Evolutionary conservation across 2,797 vertebrate species (phyloP), one percentile per base, ranked within the genome.

Genomic region (Fistularia commersonii): DNA sequence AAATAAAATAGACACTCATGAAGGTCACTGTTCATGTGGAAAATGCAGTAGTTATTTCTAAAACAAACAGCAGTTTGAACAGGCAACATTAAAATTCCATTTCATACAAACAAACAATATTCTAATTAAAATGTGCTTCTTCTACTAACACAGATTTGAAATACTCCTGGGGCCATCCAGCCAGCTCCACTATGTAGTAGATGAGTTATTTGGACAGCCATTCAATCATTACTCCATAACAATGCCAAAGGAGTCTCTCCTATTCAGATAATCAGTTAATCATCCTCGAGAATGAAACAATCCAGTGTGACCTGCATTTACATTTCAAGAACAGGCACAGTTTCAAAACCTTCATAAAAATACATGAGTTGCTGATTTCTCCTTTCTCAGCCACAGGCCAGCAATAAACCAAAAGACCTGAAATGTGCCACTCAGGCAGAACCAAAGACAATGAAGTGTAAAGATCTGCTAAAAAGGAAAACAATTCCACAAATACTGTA

Each of bases 21-120:
- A 23, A 2, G 4, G 23, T 23, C 23, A 23, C 23, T 23, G 23
- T 23, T 23, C 4, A 4, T 23, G 23, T 23, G 23, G 23, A 23
- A 23, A 23, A 23, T 2, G 23, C 23, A 23, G 23, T 23, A 23
- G 2, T 23, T 23, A 23, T 23, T 2, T 23, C n/a, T 32, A 73
- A 64, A 76, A 81, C 72, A 85, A 82, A 81, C 74, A 64, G 72
- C 67, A 86, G 84, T 74, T 76, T 60, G 38, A 55, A 78, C 31
- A 11, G 64, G 68, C 55, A n/a, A 44, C 57, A 51, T 42, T 66
- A 76, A 71, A 67, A 77, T 73, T 64, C 57, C 38, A 60, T 74
- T 53, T 67, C 36, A 66, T 60, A 70, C 48, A 62, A 69, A 59
- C 74, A 78, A 74, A 76, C 65, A 74, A 45, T 64, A 68, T 74